Conservation (phyloP, 2,888 invertebrate species). For the Heteromyza rotundicornis region DNA sequence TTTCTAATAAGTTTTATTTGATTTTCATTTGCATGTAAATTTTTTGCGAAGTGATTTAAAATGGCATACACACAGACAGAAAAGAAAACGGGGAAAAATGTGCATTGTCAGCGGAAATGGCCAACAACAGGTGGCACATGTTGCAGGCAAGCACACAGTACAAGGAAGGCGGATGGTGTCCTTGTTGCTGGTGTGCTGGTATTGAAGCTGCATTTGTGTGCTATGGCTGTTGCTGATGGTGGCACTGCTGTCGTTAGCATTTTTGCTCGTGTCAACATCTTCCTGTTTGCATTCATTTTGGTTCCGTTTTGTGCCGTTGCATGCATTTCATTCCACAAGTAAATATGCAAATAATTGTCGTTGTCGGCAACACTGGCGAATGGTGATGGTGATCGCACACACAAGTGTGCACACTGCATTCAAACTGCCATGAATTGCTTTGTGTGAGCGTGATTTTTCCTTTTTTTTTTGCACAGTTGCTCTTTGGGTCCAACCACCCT, state of each 20-base stretch:
- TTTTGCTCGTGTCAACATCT: constrained; percentile 28
- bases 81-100: too few relatives aligned
- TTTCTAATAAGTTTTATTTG: too few relatives aligned
- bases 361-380: constrained; percentile 10
- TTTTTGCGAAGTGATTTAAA: too few relatives aligned
- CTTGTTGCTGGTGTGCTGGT: not conserved
- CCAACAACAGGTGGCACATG: constrained; percentile 2
- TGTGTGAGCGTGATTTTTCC: too few relatives aligned
- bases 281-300: constrained; percentile 12
- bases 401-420: not conserved
- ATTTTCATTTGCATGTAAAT: too few relatives aligned
- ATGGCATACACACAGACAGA: too few relatives aligned
- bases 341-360: constrained; percentile 23
- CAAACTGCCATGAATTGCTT: not conserved
- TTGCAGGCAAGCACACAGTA: too few relatives aligned
- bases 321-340: constrained; percentile 5
- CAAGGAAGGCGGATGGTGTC: constrained; percentile 35
- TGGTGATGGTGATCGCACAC: not conserved
- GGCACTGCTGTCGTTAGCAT: constrained; percentile 37
- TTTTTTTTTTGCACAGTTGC: not conserved
- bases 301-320: not conserved
- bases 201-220: too few relatives aligned
- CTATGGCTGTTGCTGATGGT: constrained; percentile 26
- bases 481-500: not conserved
- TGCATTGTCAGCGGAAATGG: not conserved